phyloP scores from a whole-genome alignment of 2,888 invertebrate species.

The Pachycephus smyrnensis region DNA sequence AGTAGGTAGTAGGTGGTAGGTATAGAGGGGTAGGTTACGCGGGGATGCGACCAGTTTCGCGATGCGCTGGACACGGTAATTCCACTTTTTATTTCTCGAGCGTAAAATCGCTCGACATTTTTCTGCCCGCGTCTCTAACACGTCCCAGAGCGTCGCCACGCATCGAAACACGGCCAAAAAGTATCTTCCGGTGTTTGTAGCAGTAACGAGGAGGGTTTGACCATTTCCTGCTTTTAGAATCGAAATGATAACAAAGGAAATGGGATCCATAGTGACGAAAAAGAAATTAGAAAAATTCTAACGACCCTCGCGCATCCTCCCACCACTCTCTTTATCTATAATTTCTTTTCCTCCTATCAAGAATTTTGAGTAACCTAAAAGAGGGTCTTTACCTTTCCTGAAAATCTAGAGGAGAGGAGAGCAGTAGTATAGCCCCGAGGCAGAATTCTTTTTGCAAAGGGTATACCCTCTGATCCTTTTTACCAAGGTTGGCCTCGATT shows the following conservation, averaged over 20 bases:
- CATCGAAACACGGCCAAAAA: background rate
- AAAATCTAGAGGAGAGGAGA: background rate
- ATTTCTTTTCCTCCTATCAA: background rate
- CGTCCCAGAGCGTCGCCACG: background rate
- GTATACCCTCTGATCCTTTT: background rate
- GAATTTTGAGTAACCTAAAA: background rate
- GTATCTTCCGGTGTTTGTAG: background rate
- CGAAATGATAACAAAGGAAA: too few relatives aligned
- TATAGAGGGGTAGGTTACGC: background rate
- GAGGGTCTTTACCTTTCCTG: background rate
- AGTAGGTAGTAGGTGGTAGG: background rate
- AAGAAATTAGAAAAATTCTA: background rate
- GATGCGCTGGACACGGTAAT: conserved; percentile 29
- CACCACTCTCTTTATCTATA: background rate
- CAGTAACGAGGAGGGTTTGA: background rate
- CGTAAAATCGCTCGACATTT: conserved; percentile 31
- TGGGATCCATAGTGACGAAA: background rate
- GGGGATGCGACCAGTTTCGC: conserved; percentile 6
- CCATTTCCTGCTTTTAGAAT: background rate
- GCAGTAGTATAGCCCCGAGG: background rate
- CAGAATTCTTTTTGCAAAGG: background rate
- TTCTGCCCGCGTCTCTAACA: background rate
- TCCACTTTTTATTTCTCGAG: conserved; percentile 27
- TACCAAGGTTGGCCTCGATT: background rate
- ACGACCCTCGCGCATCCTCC: background rate